These are phyloP conservation scores for Cynopterus sphinx DNA, from an alignment of 2,797 vertebrate genomes.

Conservation along the genomic window DNA sequence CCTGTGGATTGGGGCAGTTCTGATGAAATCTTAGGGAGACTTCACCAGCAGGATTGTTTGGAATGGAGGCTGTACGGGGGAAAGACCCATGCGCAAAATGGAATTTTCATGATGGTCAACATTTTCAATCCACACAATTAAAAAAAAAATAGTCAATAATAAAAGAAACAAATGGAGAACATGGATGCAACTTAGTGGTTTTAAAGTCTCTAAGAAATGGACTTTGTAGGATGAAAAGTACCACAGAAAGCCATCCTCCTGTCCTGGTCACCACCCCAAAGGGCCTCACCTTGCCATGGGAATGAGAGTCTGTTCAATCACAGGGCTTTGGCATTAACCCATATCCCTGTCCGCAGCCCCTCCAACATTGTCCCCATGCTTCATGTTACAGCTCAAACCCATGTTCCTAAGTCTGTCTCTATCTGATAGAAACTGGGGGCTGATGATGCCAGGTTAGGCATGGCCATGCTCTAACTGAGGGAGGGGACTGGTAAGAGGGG, in stretches of 20 bases:
- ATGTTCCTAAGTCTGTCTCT: not conserved
- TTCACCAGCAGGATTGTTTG: not conserved
- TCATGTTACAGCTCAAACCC: not conserved
- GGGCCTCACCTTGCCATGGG: not conserved
- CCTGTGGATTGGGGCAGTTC: not conserved
- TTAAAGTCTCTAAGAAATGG: not conserved
- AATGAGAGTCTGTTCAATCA: not conserved
- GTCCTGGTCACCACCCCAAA: not conserved
- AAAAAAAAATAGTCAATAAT: too few relatives aligned
- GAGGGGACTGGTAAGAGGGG: fast-evolving
- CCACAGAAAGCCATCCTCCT: not conserved
- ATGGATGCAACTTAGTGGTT: not conserved
- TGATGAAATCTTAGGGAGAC: not conserved
- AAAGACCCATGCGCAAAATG: not conserved
- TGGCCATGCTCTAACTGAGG: fast-evolving
- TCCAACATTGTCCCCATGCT: not conserved
- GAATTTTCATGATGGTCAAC: not conserved
- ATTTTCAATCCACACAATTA: not conserved
- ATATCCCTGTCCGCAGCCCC: not conserved
- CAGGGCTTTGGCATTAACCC: not conserved
- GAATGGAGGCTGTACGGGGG: not conserved
- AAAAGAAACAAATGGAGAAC: not conserved
- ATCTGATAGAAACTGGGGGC: not conserved
- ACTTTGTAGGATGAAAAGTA: not conserved
- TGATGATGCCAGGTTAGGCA: fast-evolving